Conservation (phyloP, 2,797 vertebrate genomes). For the Alca torda region DNA sequence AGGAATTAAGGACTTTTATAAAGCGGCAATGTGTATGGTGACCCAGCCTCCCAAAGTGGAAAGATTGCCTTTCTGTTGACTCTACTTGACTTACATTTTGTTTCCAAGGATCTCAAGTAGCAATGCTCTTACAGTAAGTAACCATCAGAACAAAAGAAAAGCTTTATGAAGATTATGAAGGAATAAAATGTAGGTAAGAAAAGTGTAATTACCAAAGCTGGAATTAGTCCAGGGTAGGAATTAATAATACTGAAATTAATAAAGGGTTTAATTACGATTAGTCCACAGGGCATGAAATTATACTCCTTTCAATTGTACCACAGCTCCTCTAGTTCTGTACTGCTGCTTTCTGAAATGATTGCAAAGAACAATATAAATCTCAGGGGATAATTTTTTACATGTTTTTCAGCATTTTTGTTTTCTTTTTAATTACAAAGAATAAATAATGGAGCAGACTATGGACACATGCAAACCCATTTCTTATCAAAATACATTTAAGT, state of each 20-base stretch:
- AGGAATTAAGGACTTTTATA: not conserved
- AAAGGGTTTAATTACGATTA: slow-evolving; percentile 2
- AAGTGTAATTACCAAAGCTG: not conserved
- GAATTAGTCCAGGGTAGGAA: not conserved
- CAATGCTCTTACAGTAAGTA: not conserved
- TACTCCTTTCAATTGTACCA: fast-evolving
- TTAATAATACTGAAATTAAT: slow-evolving; percentile 16
- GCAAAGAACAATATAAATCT: not conserved
- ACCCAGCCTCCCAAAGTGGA: not conserved
- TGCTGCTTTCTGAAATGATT: not conserved
- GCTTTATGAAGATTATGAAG: not conserved
- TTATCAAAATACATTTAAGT: not conserved
- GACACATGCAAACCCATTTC: not conserved
- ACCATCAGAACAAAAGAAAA: not conserved
- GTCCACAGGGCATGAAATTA: not conserved
- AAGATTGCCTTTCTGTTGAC: not conserved
- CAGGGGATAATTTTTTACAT: not conserved
- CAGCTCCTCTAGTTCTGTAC: not conserved
- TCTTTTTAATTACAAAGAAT: not conserved
- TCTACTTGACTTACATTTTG: not conserved
- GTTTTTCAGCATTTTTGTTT: not conserved
- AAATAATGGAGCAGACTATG: not conserved
- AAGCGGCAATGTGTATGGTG: not conserved
- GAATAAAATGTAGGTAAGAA: not conserved
- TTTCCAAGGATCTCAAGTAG: not conserved